Base-by-base conservation (phyloP, 2,797 vertebrate genomes). In the Phylloscopus collybita region DNA sequence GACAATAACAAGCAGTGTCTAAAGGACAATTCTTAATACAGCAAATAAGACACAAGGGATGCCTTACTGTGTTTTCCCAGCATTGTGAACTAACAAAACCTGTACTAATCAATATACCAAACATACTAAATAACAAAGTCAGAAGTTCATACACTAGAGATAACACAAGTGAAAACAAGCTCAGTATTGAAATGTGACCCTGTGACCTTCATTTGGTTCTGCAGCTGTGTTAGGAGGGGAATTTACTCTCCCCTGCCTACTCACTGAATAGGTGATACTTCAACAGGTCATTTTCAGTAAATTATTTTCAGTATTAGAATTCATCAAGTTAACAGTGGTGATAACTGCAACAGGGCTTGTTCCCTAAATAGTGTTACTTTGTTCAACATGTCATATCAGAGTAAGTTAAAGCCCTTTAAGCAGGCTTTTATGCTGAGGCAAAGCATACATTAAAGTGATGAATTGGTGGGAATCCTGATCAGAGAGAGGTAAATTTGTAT, bases 361-460 rank as follows among this genome's bases (percentile, higher is more conserved):
- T 95, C 65, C 78, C 73, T 53, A 82, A 94, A 86, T 25, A 64
- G 42, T 7, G 51, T 88, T 90, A 86, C 60, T 91, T 95, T 79
- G 51, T 93, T 93, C 84, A 93, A 83, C 51, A 17, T 73, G 36
- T 80, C 83, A 45, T 90, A 93, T 65, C 80, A 93, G 51, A 76
- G 51, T 86, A 91, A 80, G 75, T 57, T 86, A 95, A 95, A 86
- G 51, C 44, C 51, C 54, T 66, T 64, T 88, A 78, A 95, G 88
- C 6, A 92, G 42, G 26, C 29, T 88, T 88, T 70, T 82, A 88
- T 71, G 61, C 74, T 92, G 64, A 94, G 59, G 83, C 70, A 94
- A 88, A 82, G 86, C 56, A 94, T 92, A 96, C 80, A 97, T 97
- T 97, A 96, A 96, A 95, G 95, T 97, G 97, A 97, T 94, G 84